A percentile compares a stretch with the other conserved stretches of the same genome.
Conservation (phyloP, 92 coral and sea anemone species). For the Pocillopora meandrina region DNA sequence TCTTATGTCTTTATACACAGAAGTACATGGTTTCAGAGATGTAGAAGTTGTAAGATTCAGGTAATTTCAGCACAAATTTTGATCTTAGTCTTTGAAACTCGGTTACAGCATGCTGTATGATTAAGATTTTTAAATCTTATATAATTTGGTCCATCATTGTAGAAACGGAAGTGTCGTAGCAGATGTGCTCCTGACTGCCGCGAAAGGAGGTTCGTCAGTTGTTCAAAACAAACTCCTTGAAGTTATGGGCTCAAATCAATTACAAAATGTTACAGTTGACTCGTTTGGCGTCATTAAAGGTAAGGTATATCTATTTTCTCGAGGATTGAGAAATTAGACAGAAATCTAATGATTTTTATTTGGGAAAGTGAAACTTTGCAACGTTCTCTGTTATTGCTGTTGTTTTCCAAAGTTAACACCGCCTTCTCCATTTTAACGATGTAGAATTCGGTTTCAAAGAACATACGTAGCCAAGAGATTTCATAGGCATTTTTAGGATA, state of each 20-base stretch:
- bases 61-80: background rate
- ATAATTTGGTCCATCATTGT: background rate
- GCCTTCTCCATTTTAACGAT: too few relatives aligned
- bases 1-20: slow-evolving; percentile 33
- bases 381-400: too few relatives aligned
- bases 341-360: too few relatives aligned
- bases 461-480: too few relatives aligned
- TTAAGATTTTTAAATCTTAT: background rate
- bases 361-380: too few relatives aligned
- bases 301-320: background rate
- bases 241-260: background rate
- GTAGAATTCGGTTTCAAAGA: too few relatives aligned
- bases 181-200: slow-evolving; percentile 35
- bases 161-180: slow-evolving; percentile 45
- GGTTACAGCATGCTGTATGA: background rate
- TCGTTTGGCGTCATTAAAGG: slow-evolving; percentile 23
- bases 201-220: background rate
- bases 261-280: slow-evolving; percentile 10
- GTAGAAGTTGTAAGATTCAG: slow-evolving; percentile 47
- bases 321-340: background rate
- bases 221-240: background rate
- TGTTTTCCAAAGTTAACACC: too few relatives aligned
- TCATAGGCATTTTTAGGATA: too few relatives aligned
- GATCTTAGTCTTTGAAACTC: background rate
- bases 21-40: slow-evolving; percentile 34